A percentile compares a stretch with the other conserved stretches of the same genome.
Evolutionary conservation across 2,888 invertebrate genomes (phyloP).

Genomic region (Drosophila demipolita): DNA sequence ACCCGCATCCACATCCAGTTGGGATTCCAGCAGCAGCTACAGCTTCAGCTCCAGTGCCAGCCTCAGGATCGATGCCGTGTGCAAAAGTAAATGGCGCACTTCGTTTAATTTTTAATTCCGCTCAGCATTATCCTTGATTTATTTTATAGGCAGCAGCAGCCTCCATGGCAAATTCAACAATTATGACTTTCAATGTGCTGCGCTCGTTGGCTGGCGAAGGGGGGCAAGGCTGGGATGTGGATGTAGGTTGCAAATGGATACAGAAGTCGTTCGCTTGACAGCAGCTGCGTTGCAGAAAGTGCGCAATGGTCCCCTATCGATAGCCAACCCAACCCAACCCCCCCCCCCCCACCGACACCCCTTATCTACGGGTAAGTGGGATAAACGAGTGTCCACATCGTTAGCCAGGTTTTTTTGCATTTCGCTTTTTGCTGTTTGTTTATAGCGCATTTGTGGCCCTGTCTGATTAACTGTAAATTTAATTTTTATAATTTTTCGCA

Average conservation of each 20-base stretch:
- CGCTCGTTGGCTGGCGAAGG: not conserved
- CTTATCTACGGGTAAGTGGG: not conserved
- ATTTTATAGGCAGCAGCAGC: constrained; percentile 70
- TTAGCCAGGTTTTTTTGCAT: constrained; percentile 58
- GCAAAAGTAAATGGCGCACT: constrained; percentile 76
- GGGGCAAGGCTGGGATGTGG: not conserved
- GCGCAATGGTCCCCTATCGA: constrained; percentile 42
- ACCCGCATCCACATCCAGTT: constrained; percentile 36
- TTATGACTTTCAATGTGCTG: constrained; percentile 69
- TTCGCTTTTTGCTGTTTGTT: constrained; percentile 60
- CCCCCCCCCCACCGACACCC: too few relatives aligned
- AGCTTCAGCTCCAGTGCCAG: constrained; percentile 5
- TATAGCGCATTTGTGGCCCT: constrained; percentile 80
- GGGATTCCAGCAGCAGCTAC: not conserved
- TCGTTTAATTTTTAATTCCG: constrained; percentile 81
- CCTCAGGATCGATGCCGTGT: constrained; percentile 52
- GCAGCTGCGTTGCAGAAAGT: constrained; percentile 59
- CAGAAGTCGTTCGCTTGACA: constrained; percentile 31
- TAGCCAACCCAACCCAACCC: not conserved
- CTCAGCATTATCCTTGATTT: constrained; percentile 80
- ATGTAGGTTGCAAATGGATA: constrained; percentile 3
- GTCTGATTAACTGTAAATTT: constrained; percentile 81
- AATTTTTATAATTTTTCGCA: constrained; percentile 55
- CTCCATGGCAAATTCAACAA: constrained; percentile 71
- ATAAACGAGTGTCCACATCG: constrained; percentile 44